phyloP scores from a whole-genome alignment of 2,113 vertebrate genomes.

The Phalacrocorax brasilianus region DNA sequence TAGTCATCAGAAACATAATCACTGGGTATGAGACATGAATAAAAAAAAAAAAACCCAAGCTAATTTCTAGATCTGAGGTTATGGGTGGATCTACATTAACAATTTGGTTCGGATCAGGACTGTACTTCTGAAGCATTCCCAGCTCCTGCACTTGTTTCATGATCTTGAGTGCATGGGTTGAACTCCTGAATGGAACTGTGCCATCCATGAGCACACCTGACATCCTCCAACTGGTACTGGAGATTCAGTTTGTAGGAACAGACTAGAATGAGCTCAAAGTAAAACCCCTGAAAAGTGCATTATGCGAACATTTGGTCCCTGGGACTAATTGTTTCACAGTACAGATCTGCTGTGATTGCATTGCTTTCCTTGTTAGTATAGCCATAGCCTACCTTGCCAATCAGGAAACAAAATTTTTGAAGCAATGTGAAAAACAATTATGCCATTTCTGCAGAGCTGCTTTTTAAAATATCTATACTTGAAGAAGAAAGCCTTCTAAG shows the following conservation, averaged over 20 bases:
- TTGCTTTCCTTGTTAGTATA: not conserved
- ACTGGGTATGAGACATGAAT: not conserved
- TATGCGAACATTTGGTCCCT: not conserved
- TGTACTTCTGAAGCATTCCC: not conserved
- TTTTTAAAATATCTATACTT: not conserved
- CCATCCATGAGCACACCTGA: accelerated
- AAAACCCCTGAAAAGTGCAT: not conserved
- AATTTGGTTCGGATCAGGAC: not conserved
- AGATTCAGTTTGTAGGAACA: not conserved
- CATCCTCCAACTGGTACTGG: not conserved
- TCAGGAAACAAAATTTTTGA: not conserved
- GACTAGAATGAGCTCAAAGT: not conserved
- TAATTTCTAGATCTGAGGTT: not conserved
- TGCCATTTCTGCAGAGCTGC: not conserved
- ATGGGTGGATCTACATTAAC: not conserved
- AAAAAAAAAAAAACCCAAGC: not conserved
- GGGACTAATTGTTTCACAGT: not conserved
- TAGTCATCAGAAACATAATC: not conserved
- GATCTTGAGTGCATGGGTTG: not conserved
- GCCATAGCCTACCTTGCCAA: not conserved
- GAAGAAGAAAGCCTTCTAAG: not conserved
- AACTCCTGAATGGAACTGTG: not conserved
- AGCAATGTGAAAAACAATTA: not conserved
- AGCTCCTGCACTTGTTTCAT: not conserved
- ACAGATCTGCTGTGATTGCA: not conserved